Percentiles rank a stretch among this genome's conserved stretches.
Evolutionary conservation across 2,888 invertebrate species (phyloP).

Genomic region (Bembecia ichneumoniformis): DNA sequence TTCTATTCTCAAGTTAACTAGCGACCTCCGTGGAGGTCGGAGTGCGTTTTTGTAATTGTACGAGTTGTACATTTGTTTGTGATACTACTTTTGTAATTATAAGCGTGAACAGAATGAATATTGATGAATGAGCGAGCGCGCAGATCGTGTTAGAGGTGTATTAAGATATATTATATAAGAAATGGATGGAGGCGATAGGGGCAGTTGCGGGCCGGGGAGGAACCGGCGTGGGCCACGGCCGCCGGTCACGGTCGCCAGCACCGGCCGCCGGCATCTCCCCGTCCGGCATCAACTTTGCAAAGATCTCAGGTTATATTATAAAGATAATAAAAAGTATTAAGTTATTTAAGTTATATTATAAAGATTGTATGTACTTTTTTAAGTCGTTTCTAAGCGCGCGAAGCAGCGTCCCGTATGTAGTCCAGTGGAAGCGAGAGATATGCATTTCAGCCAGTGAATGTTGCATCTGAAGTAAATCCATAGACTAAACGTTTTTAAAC

Average conservation of each 20-base stretch:
- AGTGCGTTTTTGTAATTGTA: constrained; percentile 67
- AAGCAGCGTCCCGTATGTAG: constrained; percentile 35
- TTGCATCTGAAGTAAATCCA: constrained; percentile 63
- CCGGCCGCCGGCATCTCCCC: constrained; percentile 14
- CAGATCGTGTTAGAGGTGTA: constrained; percentile 29
- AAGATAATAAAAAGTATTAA: constrained; percentile 71
- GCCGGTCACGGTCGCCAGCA: no score
- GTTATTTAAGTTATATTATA: constrained; percentile 70
- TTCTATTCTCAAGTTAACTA: constrained; percentile 68
- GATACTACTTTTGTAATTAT: constrained; percentile 74
- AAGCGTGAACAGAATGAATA: constrained; percentile 61
- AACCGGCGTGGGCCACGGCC: constrained; percentile 18
- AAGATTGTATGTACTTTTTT: constrained; percentile 57
- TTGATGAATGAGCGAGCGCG: constrained; percentile 60
- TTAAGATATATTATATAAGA: constrained; percentile 17
- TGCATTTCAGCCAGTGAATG: constrained; percentile 64
- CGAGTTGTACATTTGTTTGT: constrained; percentile 74
- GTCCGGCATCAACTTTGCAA: constrained; percentile 39
- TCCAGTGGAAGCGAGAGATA: constrained; percentile 45
- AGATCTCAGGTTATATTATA: constrained; percentile 72
- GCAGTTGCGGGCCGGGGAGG: constrained; percentile 21
- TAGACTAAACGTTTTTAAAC: constrained; percentile 64
- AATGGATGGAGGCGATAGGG: constrained; percentile 41
- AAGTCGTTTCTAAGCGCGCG: constrained; percentile 59
- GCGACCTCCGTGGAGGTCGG: constrained; percentile 44